Evolutionary conservation across 1,140 invertebrate species (phyloP).

Genomic region (Archivesica marissinica): DNA sequence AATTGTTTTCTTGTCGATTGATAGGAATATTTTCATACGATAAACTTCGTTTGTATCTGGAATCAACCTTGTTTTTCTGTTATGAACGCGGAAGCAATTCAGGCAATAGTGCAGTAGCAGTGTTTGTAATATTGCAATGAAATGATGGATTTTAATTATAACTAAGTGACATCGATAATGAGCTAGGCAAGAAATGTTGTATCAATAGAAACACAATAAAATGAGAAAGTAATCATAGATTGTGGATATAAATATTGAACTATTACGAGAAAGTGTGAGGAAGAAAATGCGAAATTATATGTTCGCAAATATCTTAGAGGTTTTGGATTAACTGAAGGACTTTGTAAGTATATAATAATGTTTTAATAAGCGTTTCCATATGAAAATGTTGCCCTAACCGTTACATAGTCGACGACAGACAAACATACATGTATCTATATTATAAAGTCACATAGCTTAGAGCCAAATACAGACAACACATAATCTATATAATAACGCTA

Average conservation of each 20-base stretch:
- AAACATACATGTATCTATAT: no score
- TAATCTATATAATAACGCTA: no score
- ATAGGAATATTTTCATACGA: not conserved
- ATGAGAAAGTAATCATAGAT: not conserved
- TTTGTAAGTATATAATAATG: slow-evolving; percentile 4
- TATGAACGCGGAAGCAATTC: no score
- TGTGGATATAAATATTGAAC: no score
- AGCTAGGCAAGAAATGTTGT: not conserved
- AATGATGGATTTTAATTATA: not conserved
- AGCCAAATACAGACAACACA: no score
- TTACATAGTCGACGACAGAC: no score
- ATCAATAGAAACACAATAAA: not conserved
- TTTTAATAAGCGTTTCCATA: not conserved
- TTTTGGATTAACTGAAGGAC: not conserved
- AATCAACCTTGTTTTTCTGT: no score
- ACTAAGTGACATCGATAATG: not conserved
- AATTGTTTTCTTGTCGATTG: not conserved
- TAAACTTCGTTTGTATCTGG: not conserved
- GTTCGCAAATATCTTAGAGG: not conserved
- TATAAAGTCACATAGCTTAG: no score
- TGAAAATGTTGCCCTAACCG: not conserved
- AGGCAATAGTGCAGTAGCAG: no score
- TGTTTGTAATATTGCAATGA: not conserved
- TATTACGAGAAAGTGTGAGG: not conserved
- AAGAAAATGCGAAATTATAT: not conserved